Percentiles rank a stretch among this genome's conserved stretches.
Evolutionary conservation across 2,888 invertebrate genomes (phyloP).

Genomic region (Hylaea fasciaria): DNA sequence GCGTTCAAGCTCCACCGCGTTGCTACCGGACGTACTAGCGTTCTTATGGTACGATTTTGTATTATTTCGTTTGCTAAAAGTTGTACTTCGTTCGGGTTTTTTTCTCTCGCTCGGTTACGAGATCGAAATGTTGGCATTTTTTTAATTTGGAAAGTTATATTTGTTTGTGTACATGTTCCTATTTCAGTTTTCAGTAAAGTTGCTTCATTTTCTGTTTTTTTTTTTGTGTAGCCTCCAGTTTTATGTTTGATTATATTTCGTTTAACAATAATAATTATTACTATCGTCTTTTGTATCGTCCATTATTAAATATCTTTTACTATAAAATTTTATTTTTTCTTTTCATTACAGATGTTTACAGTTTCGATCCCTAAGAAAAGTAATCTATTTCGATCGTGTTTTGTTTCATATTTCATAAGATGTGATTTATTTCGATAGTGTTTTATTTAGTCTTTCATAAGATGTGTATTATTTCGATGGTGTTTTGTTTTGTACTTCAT

Average conservation of each 20-base stretch:
- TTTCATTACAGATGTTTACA: no score
- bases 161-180: no score
- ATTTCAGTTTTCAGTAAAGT: no score
- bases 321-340: no score
- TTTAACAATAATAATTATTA: no score
- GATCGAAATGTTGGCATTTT: neutral
- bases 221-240: no score
- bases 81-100: neutral
- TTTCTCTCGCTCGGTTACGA: neutral
- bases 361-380: neutral
- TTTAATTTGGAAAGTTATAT: no score
- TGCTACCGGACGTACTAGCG: conserved; percentile 52
- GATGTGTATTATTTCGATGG: neutral
- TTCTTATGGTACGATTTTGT: conserved; percentile 53
- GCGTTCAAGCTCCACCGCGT: conserved; percentile 64
- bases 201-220: no score
- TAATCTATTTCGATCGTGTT: neutral
- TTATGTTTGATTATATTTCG: no score
- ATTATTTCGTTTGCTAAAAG: neutral
- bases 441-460: neutral
- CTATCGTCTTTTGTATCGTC: no score
- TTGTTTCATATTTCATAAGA: neutral
- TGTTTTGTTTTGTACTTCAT: neutral
- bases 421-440: neutral
- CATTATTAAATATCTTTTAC: no score